Base-by-base conservation (phyloP, 2,113 vertebrate species). In the Craseonycteris thonglongyai region DNA sequence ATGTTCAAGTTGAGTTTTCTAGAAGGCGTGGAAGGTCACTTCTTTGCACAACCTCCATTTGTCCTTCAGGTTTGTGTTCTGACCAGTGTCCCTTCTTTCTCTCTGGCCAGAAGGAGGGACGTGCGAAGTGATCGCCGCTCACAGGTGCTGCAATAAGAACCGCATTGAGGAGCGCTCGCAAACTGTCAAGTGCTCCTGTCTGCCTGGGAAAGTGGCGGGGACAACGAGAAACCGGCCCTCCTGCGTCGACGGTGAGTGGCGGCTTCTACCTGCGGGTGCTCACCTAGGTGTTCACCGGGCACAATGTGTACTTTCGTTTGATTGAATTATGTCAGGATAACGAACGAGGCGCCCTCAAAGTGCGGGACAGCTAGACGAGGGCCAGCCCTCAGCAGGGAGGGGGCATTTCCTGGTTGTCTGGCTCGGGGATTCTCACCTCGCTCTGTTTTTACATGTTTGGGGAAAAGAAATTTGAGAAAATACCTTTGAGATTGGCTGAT, bases 101-200 rank as follows among this genome's bases (percentile, higher is more conserved):
- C 38, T 98, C 21, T 98, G 93, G 61, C 92, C 99, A 99, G 99
- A 99, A 98, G 99, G 99, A 96, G 99, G 99, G 90, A 99, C 99
- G 0, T 99, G 99, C 97, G 99, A 99, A 98, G 99, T 99, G 98
- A 99, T 99, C 82, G 99, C 99, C 9, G 99, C 99, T 56, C 99
- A 99, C 98, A 98, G 99, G 98, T 99, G 99, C 97, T 99, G 99
- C 98, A 99, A 99, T 98, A 99, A 99, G 99, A 99, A 99, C 97
- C 99, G 99, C 78, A 99, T 99, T 61, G 99, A 99, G 97, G 99
- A 99, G 96, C 99, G 99, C 91, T 99, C 99, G 14, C 99, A 99
- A 98, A 99, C 99, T 45, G 99, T 99, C 95, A 99, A 99, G 98
- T 99, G 99, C 97, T 99, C 99, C 97, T 99, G 99, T 98, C 99